Evolutionary conservation across 1,140 invertebrate species (phyloP).

Genomic region (Hycleus cichorii): DNA sequence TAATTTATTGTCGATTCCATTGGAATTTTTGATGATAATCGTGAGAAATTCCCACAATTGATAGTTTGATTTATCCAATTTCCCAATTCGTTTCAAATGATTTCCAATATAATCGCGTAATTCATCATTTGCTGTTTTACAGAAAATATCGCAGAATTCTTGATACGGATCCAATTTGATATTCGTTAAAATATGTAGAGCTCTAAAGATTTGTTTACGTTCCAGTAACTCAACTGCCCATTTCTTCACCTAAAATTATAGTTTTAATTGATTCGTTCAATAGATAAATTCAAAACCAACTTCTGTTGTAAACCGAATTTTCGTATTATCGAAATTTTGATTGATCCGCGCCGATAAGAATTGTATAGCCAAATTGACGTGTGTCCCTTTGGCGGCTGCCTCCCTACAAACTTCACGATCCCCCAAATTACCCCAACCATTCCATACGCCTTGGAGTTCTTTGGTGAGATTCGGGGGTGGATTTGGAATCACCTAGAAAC

Average conservation of each 20-base stretch:
- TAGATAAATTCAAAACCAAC: conserved; percentile 30
- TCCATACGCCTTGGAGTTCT: conserved; percentile 40
- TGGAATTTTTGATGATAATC: conserved; percentile 44
- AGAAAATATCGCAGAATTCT: conserved; percentile 49
- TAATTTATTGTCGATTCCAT: conserved; percentile 12
- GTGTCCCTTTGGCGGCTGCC: conserved; percentile 56
- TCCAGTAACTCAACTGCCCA: conserved; percentile 54
- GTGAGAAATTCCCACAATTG: conserved; percentile 52
- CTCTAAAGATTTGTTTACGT: conserved; percentile 55
- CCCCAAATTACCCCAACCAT: conserved; percentile 46
- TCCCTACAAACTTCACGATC: conserved; percentile 55
- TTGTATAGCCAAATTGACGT: conserved; percentile 50
- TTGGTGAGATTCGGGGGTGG: conserved; percentile 32
- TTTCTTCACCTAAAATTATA: conserved; percentile 46
- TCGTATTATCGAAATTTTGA: conserved; percentile 45
- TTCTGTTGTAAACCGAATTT: conserved; percentile 49
- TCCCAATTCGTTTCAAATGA: conserved; percentile 45
- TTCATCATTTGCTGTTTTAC: conserved; percentile 44
- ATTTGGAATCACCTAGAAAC: conserved; percentile 6
- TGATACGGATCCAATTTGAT: conserved; percentile 48
- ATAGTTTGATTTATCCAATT: conserved; percentile 44
- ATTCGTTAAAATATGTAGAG: conserved; percentile 55
- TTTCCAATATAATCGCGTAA: conserved; percentile 53
- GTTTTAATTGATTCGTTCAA: not conserved
- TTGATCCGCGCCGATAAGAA: conserved; percentile 49